Percentiles rank a stretch among this genome's conserved stretches.
These are phyloP conservation scores for Embidobia sp. DNA, from an alignment of 2,888 invertebrate genomes.

Conservation along the genomic window DNA sequence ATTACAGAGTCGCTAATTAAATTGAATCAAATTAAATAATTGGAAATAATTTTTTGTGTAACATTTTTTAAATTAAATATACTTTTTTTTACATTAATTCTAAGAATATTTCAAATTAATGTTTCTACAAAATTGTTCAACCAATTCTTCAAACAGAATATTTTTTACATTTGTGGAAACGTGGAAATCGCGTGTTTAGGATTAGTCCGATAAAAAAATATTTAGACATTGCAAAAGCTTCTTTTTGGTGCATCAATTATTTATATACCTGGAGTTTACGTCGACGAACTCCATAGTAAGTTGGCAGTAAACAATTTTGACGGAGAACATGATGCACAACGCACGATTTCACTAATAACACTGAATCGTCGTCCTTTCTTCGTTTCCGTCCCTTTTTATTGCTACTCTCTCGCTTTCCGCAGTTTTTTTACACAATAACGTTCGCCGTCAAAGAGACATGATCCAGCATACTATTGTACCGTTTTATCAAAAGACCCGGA, in stretches of 20 bases:
- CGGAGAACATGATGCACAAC: conserved; percentile 75
- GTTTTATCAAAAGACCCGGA: conserved; percentile 12
- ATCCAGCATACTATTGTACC: conserved; percentile 26
- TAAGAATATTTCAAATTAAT: too few species aligned
- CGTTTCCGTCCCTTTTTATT: conserved; percentile 45
- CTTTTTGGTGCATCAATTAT: too few species aligned
- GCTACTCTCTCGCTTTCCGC: conserved; percentile 58
- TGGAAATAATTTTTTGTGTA: too few species aligned
- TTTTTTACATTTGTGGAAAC: too few species aligned
- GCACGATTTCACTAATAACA: conserved; percentile 52
- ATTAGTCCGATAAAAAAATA: not conserved
- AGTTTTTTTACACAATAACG: conserved; percentile 51
- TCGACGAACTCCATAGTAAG: conserved; percentile 78
- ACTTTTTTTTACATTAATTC: too few species aligned
- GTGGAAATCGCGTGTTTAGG: too few species aligned
- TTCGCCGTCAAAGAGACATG: conserved; percentile 23
- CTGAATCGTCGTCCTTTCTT: conserved; percentile 54
- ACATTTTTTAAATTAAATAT: too few species aligned
- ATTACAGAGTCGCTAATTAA: too few species aligned
- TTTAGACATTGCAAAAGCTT: too few species aligned
- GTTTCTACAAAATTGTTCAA: too few species aligned
- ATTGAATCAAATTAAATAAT: too few species aligned
- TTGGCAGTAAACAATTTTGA: conserved; percentile 79
- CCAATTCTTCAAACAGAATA: too few species aligned
- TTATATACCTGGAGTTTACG: conserved; percentile 51